Percentiles rank a stretch among this genome's conserved stretches.
Conservation (phyloP, 2,113 vertebrate genomes). For the Chloroceryle aenea region DNA sequence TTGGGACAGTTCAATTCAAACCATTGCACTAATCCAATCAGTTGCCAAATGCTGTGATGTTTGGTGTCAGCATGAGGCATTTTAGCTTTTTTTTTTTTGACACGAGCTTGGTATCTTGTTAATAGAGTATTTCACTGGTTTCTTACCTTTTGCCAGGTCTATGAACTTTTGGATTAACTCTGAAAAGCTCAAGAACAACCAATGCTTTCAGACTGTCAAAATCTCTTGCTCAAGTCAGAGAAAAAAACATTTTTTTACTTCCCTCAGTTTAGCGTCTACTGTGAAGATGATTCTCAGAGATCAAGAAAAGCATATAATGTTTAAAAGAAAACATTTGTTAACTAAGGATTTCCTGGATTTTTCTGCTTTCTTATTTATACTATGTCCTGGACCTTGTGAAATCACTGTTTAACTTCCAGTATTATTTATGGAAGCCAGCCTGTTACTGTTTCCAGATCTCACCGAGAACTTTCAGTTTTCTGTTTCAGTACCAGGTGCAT, state of each 20-base stretch:
- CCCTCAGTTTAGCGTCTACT: not conserved
- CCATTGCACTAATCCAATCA: not conserved
- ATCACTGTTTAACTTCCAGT: conserved; percentile 62
- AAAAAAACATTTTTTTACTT: not conserved
- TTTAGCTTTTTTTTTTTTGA: not conserved
- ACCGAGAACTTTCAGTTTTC: conserved; percentile 41
- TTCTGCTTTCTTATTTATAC: conserved; percentile 67
- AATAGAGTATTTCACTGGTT: not conserved
- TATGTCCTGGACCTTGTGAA: conserved; percentile 50
- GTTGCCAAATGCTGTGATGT: not conserved
- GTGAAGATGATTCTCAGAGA: conserved; percentile 4
- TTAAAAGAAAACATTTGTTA: conserved; percentile 63
- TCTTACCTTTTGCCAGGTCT: not conserved
- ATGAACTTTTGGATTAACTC: not conserved
- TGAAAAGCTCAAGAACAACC: not conserved
- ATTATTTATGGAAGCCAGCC: conserved; percentile 69
- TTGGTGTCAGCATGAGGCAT: not conserved
- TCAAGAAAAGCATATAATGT: conserved; percentile 57
- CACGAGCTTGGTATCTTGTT: not conserved
- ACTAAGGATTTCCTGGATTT: conserved; percentile 50
- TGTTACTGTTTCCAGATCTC: conserved; percentile 38
- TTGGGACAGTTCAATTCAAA: not conserved
- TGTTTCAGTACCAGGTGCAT: conserved; percentile 20
- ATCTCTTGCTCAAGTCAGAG: not conserved
- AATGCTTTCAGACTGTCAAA: not conserved